Conservation (phyloP, 2,797 vertebrate genomes). For the Orestias chungarensis region DNA sequence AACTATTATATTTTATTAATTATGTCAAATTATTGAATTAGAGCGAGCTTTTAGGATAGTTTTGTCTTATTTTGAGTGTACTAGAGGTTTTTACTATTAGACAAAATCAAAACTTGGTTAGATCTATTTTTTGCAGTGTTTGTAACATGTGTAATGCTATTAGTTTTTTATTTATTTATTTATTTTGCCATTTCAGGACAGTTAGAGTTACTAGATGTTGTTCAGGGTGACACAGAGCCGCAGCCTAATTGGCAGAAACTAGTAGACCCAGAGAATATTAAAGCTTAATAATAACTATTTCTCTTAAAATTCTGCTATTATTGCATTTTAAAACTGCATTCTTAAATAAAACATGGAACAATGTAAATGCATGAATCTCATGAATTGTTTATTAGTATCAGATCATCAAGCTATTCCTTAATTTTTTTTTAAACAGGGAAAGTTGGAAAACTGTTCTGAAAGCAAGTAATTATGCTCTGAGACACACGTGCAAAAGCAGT, state of each 20-base stretch:
- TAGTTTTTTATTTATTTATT: background rate
- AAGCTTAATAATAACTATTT: background rate
- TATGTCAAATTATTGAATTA: no score
- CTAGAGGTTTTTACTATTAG: no score
- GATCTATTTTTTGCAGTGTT: no score
- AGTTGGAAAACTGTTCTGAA: background rate
- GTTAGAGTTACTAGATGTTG: background rate
- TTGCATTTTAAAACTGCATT: background rate
- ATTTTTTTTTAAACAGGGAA: background rate
- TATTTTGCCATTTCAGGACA: background rate
- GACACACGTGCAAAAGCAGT: constrained; percentile 18
- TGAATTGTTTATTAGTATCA: background rate
- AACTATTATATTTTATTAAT: no score
- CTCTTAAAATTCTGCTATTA: background rate
- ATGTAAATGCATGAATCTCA: no score
- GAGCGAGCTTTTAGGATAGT: no score
- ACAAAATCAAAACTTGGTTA: no score
- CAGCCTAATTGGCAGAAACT: background rate
- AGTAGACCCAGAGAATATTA: background rate
- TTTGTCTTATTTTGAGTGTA: no score
- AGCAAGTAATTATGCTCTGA: background rate
- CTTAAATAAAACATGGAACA: no score
- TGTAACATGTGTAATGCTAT: background rate
- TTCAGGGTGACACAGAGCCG: background rate
- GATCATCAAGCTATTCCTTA: background rate